These are phyloP conservation scores for Zaprionus camerounensis DNA, from an alignment of 1,140 invertebrate genomes.

Conservation along the genomic window DNA sequence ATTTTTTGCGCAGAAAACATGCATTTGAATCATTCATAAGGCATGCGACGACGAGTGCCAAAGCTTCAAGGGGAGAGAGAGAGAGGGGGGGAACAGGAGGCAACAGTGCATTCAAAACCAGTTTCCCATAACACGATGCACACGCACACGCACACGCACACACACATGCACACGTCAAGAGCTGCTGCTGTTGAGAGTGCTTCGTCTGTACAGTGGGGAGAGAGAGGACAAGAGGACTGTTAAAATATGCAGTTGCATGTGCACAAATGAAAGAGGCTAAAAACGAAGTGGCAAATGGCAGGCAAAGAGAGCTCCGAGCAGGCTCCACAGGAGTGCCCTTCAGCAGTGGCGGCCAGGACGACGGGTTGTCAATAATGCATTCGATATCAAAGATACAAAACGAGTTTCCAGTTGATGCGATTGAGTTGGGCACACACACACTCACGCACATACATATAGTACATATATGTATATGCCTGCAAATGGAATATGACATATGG, in stretches of 20 bases:
- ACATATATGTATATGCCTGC: no score
- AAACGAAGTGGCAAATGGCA: conserved; percentile 64
- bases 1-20: conserved; percentile 66
- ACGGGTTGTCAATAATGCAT: conserved; percentile 72
- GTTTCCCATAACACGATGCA: conserved; percentile 59
- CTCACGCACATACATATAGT: background rate
- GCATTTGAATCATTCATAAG: conserved; percentile 83
- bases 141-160: conserved; percentile 42
- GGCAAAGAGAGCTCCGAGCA: conserved; percentile 7
- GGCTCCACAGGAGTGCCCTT: conserved; percentile 49
- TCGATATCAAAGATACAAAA: conserved; percentile 63
- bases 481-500: background rate
- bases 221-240: conserved; percentile 27
- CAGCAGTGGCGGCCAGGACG: conserved; percentile 15
- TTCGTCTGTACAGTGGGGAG: background rate
- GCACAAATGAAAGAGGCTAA: conserved; percentile 48
- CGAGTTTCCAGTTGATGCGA: conserved; percentile 46
- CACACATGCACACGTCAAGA: conserved; percentile 40
- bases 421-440: conserved; percentile 22
- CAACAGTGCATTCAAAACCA: conserved; percentile 51
- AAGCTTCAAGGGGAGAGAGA: conserved; percentile 45
- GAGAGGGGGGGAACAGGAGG: conserved; percentile 19
- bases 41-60: conserved; percentile 69
- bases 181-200: conserved; percentile 24
- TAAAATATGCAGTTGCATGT: conserved; percentile 80